Evolutionary conservation across 2,113 vertebrate species (phyloP).

Genomic region (Centropus unirufus): DNA sequence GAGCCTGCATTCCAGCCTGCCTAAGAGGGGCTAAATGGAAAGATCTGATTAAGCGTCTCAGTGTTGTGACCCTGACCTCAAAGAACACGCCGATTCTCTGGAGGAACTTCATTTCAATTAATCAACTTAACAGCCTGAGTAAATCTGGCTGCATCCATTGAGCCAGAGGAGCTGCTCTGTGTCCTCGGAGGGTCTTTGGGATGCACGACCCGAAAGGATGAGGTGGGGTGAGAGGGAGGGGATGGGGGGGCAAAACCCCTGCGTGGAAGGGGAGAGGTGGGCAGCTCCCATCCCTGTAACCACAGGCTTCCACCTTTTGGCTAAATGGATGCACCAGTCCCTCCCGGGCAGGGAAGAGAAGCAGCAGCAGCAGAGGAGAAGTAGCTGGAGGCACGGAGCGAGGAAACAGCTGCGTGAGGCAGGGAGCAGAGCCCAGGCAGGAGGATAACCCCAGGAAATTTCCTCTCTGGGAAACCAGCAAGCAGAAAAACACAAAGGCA

Average conservation of each 20-base stretch:
- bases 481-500: neutral
- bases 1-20: slow-evolving; percentile 66
- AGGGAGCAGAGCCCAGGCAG: neutral
- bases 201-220: neutral
- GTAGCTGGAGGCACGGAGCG: neutral
- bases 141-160: slow-evolving; percentile 13
- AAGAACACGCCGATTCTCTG: slow-evolving; percentile 73
- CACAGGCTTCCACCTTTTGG: too few relatives aligned
- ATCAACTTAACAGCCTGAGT: slow-evolving; percentile 67
- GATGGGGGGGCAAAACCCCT: too few relatives aligned
- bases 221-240: neutral
- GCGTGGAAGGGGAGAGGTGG: too few relatives aligned
- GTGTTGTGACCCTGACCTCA: slow-evolving; percentile 77
- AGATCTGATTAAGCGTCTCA: slow-evolving; percentile 78
- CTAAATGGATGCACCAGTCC: too few relatives aligned
- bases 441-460: neutral
- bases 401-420: neutral
- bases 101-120: slow-evolving; percentile 74
- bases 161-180: neutral
- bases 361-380: too few relatives aligned
- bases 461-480: accelerated
- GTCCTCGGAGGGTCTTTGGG: neutral
- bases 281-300: too few relatives aligned
- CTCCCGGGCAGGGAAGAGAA: too few relatives aligned
- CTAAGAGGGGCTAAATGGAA: slow-evolving; percentile 74